Evolutionary conservation across 2,888 invertebrate species (phyloP).

Genomic region (Ctena decussata): DNA sequence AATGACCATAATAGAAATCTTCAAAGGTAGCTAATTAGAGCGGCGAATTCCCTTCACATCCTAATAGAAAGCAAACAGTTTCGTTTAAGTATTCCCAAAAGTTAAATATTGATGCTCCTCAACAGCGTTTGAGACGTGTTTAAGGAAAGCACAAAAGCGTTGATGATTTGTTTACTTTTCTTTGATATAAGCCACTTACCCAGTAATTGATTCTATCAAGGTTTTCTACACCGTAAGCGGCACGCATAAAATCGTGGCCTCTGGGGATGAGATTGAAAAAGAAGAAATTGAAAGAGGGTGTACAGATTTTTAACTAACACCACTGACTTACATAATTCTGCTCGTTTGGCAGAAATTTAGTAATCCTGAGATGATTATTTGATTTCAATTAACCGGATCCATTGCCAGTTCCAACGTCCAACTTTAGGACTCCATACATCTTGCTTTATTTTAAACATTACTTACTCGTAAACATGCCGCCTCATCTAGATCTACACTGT

Average conservation of each 20-base stretch:
- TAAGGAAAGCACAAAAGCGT: conserved; percentile 44
- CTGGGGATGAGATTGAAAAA: not conserved
- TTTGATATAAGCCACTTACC: conserved; percentile 48
- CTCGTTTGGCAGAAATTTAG: too few species aligned
- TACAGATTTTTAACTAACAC: too few species aligned
- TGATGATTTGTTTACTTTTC: conserved; percentile 60
- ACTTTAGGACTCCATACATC: too few species aligned
- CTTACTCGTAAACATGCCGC: too few species aligned
- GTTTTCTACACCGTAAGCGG: not conserved
- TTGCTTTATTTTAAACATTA: too few species aligned
- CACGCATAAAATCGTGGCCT: not conserved
- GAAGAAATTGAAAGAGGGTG: not conserved
- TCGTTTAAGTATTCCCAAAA: conserved; percentile 52
- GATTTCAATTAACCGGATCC: too few species aligned
- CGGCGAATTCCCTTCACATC: not conserved
- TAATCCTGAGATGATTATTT: too few species aligned
- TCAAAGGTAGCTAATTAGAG: conserved; percentile 2
- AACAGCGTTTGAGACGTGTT: conserved; percentile 63
- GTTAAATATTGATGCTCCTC: conserved; percentile 43
- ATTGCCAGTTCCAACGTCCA: too few species aligned
- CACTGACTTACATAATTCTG: too few species aligned
- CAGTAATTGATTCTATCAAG: not conserved
- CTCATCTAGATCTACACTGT: too few species aligned
- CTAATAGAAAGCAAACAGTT: conserved; percentile 67
- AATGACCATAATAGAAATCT: conserved; percentile 21